A percentile compares a stretch with the other conserved stretches of the same genome.
phyloP scores from a whole-genome alignment of 2,888 invertebrate species.

The Aleiodes alternator region DNA sequence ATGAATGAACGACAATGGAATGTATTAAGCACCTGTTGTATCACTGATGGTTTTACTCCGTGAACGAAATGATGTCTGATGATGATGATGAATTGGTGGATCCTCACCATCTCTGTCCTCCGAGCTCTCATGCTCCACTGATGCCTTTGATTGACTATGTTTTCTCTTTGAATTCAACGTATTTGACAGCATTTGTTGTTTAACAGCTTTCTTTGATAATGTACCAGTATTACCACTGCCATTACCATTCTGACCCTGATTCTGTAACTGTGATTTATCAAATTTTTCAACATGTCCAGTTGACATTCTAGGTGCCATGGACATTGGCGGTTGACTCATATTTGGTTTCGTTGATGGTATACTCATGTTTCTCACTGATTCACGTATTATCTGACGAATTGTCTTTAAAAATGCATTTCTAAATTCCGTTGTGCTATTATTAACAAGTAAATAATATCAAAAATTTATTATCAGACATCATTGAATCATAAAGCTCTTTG shows the following conservation, averaged over 20 bases:
- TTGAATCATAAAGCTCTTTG: neutral
- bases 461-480: neutral
- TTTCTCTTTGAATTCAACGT: constrained; percentile 68
- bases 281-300: constrained; percentile 71
- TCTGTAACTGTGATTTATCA: constrained; percentile 65
- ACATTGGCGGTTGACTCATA: constrained; percentile 68
- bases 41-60: constrained; percentile 96
- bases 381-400: constrained; percentile 96
- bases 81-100: constrained; percentile 62
- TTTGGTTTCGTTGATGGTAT: constrained; percentile 85
- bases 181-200: constrained; percentile 84
- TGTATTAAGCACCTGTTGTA: constrained; percentile 79
- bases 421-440: constrained; percentile 92
- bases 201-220: constrained; percentile 87
- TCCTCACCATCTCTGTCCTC: constrained; percentile 86
- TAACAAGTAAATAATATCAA: neutral
- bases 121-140: constrained; percentile 90
- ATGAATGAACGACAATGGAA: constrained; percentile 15
- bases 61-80: constrained; percentile 80
- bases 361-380: constrained; percentile 97
- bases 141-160: constrained; percentile 74
- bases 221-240: constrained; percentile 59
- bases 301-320: constrained; percentile 70
- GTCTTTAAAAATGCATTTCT: constrained; percentile 98
- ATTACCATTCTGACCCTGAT: constrained; percentile 63